Evolutionary conservation across 2,888 invertebrate genomes (phyloP).

Genomic region (Taenaris catops): DNA sequence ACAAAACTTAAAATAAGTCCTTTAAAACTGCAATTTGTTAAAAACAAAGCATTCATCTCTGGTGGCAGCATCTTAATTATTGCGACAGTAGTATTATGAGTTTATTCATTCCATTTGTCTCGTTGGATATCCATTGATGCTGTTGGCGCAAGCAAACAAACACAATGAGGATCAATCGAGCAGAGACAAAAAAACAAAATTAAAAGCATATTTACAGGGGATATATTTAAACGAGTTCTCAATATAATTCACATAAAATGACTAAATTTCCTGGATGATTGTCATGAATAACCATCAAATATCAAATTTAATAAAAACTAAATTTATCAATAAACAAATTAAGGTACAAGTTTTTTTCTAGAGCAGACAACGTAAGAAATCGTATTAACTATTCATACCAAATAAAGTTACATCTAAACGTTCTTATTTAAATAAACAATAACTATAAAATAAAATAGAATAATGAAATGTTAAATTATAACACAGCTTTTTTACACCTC

Average conservation of each 20-base stretch:
- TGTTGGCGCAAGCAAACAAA: conserved; percentile 67
- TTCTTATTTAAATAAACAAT: conserved; percentile 69
- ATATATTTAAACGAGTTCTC: conserved; percentile 30
- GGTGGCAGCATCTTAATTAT: conserved; percentile 14
- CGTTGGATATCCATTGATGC: conserved; percentile 56
- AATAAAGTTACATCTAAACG: conserved; percentile 78
- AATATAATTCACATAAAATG: conserved; percentile 35
- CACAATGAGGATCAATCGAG: conserved; percentile 65
- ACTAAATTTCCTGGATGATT: conserved; percentile 48
- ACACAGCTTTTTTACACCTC: conserved; percentile 73
- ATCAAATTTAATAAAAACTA: conserved; percentile 62
- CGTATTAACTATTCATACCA: conserved; percentile 67
- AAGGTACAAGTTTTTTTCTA: conserved; percentile 68
- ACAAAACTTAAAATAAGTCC: conserved; percentile 78
- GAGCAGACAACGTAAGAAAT: conserved; percentile 63
- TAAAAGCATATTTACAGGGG: conserved; percentile 56
- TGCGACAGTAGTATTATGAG: conserved; percentile 29
- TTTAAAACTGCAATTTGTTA: conserved; percentile 50
- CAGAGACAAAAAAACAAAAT: conserved; percentile 49
- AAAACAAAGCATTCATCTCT: conserved; percentile 37
- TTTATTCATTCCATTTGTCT: conserved; percentile 35
- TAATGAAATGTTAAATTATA: conserved; percentile 78
- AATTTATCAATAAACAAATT: conserved; percentile 68
- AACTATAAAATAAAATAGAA: conserved; percentile 78
- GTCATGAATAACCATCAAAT: conserved; percentile 72